These are phyloP conservation scores for Eucidaris tribuloides DNA, from an alignment of 35 echinoderm and acorn worm species.

Conservation along the genomic window DNA sequence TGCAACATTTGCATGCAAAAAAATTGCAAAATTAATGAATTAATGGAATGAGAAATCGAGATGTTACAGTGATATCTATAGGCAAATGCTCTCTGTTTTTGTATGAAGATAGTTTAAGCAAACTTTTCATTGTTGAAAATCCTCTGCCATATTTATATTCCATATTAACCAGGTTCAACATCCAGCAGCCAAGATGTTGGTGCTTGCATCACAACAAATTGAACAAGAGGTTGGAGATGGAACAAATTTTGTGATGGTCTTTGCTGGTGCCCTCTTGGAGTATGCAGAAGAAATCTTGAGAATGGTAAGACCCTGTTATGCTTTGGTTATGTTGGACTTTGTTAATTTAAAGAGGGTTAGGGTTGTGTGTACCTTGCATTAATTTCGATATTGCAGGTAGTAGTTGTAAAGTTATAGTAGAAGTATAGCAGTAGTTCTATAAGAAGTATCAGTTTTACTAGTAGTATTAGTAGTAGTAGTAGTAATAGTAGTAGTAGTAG, in stretches of 20 bases:
- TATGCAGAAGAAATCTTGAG: constrained; percentile 91
- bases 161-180: constrained; percentile 93
- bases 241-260: constrained; percentile 94
- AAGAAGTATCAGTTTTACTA: too few relatives aligned
- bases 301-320: too few relatives aligned
- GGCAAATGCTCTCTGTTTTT: not conserved
- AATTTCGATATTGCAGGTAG: too few relatives aligned
- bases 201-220: constrained; percentile 91
- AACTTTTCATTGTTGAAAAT: not conserved
- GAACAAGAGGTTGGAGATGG: constrained; percentile 96
- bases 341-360: not conserved
- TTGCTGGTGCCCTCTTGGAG: constrained; percentile 90
- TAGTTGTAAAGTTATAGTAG: too few relatives aligned
- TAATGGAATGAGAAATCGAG: not conserved
- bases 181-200: constrained; percentile 96
- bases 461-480: too few relatives aligned
- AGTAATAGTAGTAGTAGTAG: too few relatives aligned
- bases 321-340: too few relatives aligned
- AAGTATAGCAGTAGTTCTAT: too few relatives aligned
- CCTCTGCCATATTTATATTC: not conserved
- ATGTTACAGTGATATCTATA: not conserved
- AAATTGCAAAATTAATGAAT: too few relatives aligned
- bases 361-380: not conserved
- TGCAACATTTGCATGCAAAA: too few relatives aligned
- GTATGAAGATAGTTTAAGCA: not conserved